Conservation (phyloP, 1,140 invertebrate species). For the Belonocnema kinseyi region DNA sequence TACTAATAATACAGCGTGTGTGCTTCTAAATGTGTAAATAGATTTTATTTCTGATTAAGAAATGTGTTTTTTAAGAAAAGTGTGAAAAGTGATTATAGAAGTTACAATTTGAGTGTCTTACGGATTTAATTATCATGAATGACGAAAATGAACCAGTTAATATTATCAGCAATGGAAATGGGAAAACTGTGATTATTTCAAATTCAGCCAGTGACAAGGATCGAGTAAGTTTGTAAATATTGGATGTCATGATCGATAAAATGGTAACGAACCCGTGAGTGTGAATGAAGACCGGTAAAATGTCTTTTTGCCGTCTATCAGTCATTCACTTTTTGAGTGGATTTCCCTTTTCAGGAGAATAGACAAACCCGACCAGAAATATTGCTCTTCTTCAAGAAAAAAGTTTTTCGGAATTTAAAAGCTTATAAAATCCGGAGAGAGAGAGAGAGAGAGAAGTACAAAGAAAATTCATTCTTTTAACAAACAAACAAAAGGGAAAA, state of each 20-base stretch:
- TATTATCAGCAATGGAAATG: constrained; percentile 53
- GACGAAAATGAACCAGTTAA: constrained; percentile 47
- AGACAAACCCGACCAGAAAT: too few relatives aligned
- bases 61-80: not conserved
- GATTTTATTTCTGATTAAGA: too few relatives aligned
- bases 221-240: constrained; percentile 55
- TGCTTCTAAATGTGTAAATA: too few relatives aligned
- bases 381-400: too few relatives aligned
- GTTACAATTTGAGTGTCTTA: not conserved
- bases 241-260: constrained; percentile 10
- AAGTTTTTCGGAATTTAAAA: too few relatives aligned
- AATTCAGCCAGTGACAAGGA: constrained; percentile 50
- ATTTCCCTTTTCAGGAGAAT: too few relatives aligned
- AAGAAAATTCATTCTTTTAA: too few relatives aligned
- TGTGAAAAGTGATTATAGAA: not conserved
- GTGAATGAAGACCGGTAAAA: not conserved
- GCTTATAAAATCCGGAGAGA: too few relatives aligned
- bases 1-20: too few relatives aligned
- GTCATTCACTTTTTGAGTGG: not conserved
- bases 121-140: not conserved
- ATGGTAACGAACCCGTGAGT: not conserved
- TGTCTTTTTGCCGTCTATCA: not conserved
- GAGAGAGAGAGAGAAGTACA: too few relatives aligned
- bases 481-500: too few relatives aligned
- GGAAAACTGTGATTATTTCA: constrained; percentile 46